Evolutionary conservation across 2,888 invertebrate genomes (phyloP), one percentile per base, ranked within the genome.

Genomic region (Strigamia transsilvanica): DNA sequence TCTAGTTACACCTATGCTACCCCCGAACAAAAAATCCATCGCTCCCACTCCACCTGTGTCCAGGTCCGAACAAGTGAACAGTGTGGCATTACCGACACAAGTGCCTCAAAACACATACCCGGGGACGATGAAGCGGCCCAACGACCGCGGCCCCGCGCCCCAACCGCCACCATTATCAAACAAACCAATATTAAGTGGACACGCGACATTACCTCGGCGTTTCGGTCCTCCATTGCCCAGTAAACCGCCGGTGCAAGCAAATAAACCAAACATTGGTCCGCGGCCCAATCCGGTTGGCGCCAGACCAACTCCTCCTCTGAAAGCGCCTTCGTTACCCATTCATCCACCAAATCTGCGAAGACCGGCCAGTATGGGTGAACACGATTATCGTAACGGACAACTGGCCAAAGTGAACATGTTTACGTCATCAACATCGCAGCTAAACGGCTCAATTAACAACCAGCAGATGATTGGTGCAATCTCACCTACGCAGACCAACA

Each of bases 81-180:
- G 34, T 32, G 66, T 12, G 15, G 34, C 32, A 18, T 38, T 66
- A 15, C 6, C 38, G 32, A 13, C 41, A 32, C 61, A 66, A 32
- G 61, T 32, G 82, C 78, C 84, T 84, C 21, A 81, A 84, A 78
- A 83, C 83, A 73, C 84, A 85, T 23, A 23, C 15, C 21, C 80
- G 23, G 79, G 79, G 21, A 41, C 32, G 9, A 80, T 27, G 42
- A 88, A 88, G 81, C 41, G 82, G 82, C 41, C 42, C 13, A 21
- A 18, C 84, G 90, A 90, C 84, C 91, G 94, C 85, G 94, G 94
- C 77, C 94, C 95, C 41, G 95, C 95, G 41, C 95, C 96, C 13
- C 92, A 93, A 85, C 94, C 94, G 32, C 94, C 94, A 82, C 91
- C 93, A 80, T 88, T 89, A 21, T 87, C 88, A 46, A 92, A 91